phyloP scores from a whole-genome alignment of 2,797 vertebrate genomes.

The Halcyon chelicuti region DNA sequence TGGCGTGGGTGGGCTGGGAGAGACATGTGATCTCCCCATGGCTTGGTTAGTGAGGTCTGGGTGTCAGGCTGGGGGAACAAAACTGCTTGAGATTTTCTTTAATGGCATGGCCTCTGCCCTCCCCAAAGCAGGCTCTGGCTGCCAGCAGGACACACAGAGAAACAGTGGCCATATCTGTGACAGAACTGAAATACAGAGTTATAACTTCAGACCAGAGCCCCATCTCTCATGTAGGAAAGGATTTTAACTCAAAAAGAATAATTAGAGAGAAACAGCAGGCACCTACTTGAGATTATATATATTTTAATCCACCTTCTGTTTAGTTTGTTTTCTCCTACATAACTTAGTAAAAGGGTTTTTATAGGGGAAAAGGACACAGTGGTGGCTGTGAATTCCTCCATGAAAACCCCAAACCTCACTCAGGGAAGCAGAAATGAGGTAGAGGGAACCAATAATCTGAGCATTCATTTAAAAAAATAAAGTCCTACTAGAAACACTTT shows the following conservation, averaged over 20 bases:
- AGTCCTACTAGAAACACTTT: not conserved
- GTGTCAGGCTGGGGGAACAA: not conserved
- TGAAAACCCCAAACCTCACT: not conserved
- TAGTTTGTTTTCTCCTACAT: not conserved
- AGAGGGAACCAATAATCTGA: not conserved
- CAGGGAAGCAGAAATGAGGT: not conserved
- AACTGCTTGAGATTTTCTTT: not conserved
- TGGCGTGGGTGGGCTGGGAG: not conserved
- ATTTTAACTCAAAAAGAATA: not conserved
- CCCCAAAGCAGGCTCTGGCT: not conserved
- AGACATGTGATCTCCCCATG: not conserved
- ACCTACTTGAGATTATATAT: not conserved
- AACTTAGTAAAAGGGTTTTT: not conserved
- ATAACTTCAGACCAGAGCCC: not conserved
- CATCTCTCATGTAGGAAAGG: not conserved
- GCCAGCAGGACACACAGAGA: not conserved
- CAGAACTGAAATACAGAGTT: not conserved
- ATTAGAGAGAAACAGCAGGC: not conserved
- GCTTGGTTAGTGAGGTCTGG: not conserved
- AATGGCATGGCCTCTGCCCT: not conserved
- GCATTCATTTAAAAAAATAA: not conserved
- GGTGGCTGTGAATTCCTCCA: not conserved
- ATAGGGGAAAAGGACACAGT: not conserved
- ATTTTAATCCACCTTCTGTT: not conserved
- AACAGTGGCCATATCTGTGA: rapidly evolving